Evolutionary conservation across 2,888 invertebrate genomes (phyloP).

Genomic region (Deroplatys truncata): DNA sequence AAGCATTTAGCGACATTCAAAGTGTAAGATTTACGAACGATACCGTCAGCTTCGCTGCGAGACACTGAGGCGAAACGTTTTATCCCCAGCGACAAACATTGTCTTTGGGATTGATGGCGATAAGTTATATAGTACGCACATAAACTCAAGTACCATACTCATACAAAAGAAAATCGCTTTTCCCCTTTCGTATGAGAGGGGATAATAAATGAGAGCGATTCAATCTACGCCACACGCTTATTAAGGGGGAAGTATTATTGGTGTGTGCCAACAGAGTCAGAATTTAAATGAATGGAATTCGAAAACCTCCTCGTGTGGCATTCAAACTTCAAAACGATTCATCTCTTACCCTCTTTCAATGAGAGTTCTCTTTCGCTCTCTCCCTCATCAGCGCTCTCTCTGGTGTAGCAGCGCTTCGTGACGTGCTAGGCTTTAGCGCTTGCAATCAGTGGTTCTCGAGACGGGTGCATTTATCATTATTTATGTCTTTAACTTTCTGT

Average conservation of each 20-base stretch:
- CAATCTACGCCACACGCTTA: slow-evolving; percentile 24
- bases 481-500: no score
- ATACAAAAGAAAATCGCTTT: background rate
- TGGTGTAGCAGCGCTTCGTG: background rate
- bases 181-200: background rate
- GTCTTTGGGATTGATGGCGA: background rate
- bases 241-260: slow-evolving; percentile 17
- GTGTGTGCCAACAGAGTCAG: slow-evolving; percentile 21
- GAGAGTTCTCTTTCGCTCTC: background rate
- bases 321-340: background rate
- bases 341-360: background rate
- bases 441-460: background rate
- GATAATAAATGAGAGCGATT: background rate
- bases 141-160: background rate
- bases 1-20: no score
- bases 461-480: background rate
- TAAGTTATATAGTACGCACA: background rate
- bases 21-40: no score
- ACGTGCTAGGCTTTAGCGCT: background rate
- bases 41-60: no score
- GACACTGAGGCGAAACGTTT: background rate
- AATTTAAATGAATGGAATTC: slow-evolving; percentile 29
- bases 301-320: background rate
- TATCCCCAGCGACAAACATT: background rate
- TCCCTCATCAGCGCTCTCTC: background rate